Conservation (phyloP, 2,113 vertebrate species). For the Gavia stellata region DNA sequence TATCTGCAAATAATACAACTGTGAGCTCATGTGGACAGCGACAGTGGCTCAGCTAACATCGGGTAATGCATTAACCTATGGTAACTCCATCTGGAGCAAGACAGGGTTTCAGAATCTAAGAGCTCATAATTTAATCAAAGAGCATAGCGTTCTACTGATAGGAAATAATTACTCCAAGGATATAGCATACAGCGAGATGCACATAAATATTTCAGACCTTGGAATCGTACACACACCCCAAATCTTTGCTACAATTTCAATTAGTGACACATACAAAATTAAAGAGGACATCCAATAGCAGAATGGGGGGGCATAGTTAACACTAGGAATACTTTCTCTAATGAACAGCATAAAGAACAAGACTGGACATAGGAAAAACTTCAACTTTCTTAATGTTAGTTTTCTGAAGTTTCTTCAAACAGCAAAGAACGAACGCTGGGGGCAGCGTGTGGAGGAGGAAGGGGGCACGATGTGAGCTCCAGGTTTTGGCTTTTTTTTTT, state of each 20-base stretch:
- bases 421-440: background rate
- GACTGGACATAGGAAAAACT: background rate
- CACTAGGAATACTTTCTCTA: background rate
- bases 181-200: background rate
- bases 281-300: background rate
- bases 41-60: background rate
- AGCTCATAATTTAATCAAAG: background rate
- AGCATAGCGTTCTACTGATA: background rate
- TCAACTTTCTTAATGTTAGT: background rate
- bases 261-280: background rate
- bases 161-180: background rate
- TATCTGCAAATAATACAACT: background rate
- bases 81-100: background rate
- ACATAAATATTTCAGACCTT: background rate
- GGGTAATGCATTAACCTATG: background rate
- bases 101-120: background rate
- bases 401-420: background rate
- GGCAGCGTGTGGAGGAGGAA: background rate
- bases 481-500: background rate
- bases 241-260: background rate
- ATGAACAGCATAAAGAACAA: background rate
- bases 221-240: rapidly evolving
- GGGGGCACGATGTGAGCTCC: background rate
- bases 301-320: background rate
- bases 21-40: background rate